phyloP scores from a whole-genome alignment of 2,797 vertebrate genomes.

The Diceros bicornis region DNA sequence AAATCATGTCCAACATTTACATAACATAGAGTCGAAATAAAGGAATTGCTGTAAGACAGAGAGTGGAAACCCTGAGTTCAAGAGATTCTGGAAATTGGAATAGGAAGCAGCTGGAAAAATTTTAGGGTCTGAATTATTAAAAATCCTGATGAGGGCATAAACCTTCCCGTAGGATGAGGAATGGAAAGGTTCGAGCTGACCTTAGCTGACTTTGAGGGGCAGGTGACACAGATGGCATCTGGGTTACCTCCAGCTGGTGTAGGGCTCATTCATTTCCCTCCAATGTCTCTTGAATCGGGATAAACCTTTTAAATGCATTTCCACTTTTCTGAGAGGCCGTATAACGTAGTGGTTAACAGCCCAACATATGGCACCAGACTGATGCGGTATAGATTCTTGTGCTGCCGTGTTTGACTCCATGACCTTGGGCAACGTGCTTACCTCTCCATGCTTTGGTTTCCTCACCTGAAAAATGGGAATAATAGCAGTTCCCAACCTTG shows the following conservation, averaged over 20 bases:
- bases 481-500: not conserved
- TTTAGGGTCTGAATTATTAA: not conserved
- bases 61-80: not conserved
- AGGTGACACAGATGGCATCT: not conserved
- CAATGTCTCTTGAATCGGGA: not conserved
- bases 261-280: not conserved
- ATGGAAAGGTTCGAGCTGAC: not conserved
- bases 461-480: not conserved
- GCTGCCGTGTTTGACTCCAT: accelerated
- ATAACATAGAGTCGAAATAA: not conserved
- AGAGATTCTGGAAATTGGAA: not conserved
- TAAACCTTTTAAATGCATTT: not conserved
- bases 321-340: not conserved
- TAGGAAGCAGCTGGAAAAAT: not conserved
- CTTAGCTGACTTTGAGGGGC: not conserved
- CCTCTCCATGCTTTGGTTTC: not conserved
- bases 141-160: not conserved
- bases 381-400: not conserved
- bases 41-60: not conserved
- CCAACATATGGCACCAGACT: accelerated
- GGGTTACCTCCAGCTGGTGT: not conserved
- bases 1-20: not conserved
- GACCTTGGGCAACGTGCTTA: not conserved
- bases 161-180: not conserved
- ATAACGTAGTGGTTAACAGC: not conserved